Evolutionary conservation across 2,113 vertebrate species (phyloP).

Genomic region (Dicaeum eximium): DNA sequence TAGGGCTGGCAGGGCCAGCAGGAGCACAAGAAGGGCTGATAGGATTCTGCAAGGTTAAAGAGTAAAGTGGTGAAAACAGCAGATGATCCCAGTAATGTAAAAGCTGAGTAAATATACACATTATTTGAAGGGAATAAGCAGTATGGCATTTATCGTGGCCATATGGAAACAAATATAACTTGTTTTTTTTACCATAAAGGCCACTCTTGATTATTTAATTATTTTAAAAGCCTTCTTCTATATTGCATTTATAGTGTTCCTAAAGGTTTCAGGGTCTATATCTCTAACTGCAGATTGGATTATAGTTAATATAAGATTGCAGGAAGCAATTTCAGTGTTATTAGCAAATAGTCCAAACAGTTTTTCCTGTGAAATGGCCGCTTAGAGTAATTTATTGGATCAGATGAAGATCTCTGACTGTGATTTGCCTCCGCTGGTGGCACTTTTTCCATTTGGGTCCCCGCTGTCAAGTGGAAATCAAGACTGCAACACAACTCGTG

Average conservation of each 20-base stretch:
- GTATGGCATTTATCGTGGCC: conserved; percentile 42
- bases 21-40: background rate
- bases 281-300: conserved; percentile 12
- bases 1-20: background rate
- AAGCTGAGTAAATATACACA: background rate
- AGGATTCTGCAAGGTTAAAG: background rate
- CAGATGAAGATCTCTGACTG: background rate
- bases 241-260: conserved; percentile 38
- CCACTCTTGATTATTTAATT: conserved; percentile 27
- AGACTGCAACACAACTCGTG: background rate
- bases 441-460: background rate
- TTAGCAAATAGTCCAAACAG: background rate
- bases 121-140: conserved; percentile 30
- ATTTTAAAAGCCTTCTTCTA: background rate
- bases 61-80: background rate
- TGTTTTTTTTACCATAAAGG: conserved; percentile 51
- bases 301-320: background rate
- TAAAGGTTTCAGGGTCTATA: background rate
- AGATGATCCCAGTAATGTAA: background rate
- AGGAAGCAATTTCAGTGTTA: background rate
- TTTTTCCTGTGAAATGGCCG: background rate
- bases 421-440: background rate
- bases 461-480: background rate
- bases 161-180: conserved; percentile 60
- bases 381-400: background rate